A percentile compares a stretch with the other conserved stretches of the same genome.
Evolutionary conservation across 2,797 vertebrate genomes (phyloP).

Genomic region (Sparidentex hasta): DNA sequence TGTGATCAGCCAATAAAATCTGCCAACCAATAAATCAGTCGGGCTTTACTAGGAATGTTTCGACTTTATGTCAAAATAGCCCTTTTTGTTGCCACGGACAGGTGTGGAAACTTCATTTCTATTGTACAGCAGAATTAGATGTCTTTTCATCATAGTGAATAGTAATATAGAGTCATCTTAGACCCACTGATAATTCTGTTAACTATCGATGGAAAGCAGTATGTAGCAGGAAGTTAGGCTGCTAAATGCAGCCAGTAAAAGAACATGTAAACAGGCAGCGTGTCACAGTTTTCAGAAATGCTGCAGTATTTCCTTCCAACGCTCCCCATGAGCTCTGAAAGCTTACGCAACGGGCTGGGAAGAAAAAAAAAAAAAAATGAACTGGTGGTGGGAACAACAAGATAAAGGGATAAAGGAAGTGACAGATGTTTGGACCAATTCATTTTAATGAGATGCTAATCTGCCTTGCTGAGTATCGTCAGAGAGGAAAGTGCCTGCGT

Average conservation of each 20-base stretch:
- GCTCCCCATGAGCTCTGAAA: slow-evolving; percentile 6
- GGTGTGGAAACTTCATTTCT: not conserved
- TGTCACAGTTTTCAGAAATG: slow-evolving; percentile 5
- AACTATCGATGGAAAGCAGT: not conserved
- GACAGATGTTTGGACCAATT: slow-evolving; percentile 64
- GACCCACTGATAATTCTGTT: not conserved
- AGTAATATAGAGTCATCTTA: not conserved
- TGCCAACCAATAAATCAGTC: too few species aligned
- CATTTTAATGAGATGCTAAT: slow-evolving; percentile 69
- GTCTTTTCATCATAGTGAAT: not conserved
- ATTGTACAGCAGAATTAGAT: not conserved
- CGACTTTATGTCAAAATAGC: too few species aligned
- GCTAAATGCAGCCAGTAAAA: not conserved
- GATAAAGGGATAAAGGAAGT: slow-evolving; percentile 53
- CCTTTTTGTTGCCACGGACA: too few species aligned
- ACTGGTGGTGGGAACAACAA: slow-evolving; percentile 27
- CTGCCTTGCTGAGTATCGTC: slow-evolving; percentile 41
- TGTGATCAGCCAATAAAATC: too few species aligned
- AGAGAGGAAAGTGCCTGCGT: slow-evolving; percentile 27
- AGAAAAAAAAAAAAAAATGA: slow-evolving; percentile 5
- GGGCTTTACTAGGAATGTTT: too few species aligned
- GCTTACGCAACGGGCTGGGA: slow-evolving; percentile 32
- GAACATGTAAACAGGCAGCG: not conserved
- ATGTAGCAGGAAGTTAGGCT: not conserved
- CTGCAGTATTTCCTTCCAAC: slow-evolving; percentile 5